phyloP scores from a whole-genome alignment of 2,113 vertebrate genomes.

The Sorex fumeus region DNA sequence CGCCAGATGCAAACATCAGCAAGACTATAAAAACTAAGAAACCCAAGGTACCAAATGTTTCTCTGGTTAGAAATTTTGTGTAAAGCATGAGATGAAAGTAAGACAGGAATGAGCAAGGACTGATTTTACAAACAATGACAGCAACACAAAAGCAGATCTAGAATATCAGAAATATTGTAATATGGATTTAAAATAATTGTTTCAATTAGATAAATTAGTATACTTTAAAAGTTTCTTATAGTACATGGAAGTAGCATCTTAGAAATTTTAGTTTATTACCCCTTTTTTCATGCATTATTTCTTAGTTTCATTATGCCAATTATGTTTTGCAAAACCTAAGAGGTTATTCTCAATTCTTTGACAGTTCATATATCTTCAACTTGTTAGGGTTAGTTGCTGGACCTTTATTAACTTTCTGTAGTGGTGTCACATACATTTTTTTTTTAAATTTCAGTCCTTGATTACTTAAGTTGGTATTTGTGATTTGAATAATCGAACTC shows the following conservation, averaged over 20 bases:
- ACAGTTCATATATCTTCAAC: not conserved
- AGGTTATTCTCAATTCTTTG: not conserved
- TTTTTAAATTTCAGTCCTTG: not conserved
- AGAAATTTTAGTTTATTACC: not conserved
- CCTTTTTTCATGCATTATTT: not conserved
- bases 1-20: conserved; percentile 72
- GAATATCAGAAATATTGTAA: not conserved
- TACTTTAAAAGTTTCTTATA: not conserved
- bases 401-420: not conserved
- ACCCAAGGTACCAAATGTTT: conserved; percentile 29
- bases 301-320: not conserved
- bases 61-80: conserved; percentile 49
- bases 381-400: not conserved
- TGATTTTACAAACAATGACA: not conserved
- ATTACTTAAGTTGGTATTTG: not conserved
- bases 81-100: conserved; percentile 32
- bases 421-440: not conserved
- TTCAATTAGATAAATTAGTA: not conserved
- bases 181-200: conserved; percentile 42
- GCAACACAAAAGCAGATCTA: not conserved
- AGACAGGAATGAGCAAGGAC: conserved; percentile 34
- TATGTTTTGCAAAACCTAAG: not conserved
- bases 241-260: not conserved
- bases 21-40: conserved; percentile 67
- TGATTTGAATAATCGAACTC: not conserved